Percentiles rank a stretch among this genome's conserved stretches.
Conservation (phyloP, 2,888 invertebrate genomes). For the Orchestes rusci region DNA sequence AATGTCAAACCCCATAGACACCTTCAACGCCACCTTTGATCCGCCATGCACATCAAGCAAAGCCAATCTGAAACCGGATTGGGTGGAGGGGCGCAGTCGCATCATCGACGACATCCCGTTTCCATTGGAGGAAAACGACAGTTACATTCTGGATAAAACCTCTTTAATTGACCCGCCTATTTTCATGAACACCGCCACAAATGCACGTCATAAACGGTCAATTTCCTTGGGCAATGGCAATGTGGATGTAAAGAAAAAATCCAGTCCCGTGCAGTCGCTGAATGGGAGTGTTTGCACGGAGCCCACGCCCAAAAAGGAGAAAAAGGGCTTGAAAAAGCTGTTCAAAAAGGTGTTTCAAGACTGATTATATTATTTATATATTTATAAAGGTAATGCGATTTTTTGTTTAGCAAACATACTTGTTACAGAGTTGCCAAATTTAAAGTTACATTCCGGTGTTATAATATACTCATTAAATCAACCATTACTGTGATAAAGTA, state of each 20-base stretch:
- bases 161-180: conserved; percentile 33
- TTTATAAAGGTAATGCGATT: too few relatives aligned
- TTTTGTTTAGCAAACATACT: conserved; percentile 1
- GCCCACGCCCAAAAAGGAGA: conserved; percentile 47
- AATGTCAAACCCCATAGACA: conserved; percentile 7
- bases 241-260: conserved; percentile 6
- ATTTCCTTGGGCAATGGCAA: conserved; percentile 30
- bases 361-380: too few relatives aligned
- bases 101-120: conserved; percentile 38
- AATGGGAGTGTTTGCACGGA: conserved; percentile 19
- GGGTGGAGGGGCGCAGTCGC: conserved; percentile 29
- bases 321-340: conserved; percentile 67
- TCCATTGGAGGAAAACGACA: conserved; percentile 41
- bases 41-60: conserved; percentile 23
- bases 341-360: conserved; percentile 67
- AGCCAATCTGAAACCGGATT: conserved; percentile 30
- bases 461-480: too few relatives aligned
- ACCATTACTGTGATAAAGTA: too few relatives aligned
- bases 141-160: conserved; percentile 36
- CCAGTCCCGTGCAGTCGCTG: conserved; percentile 11
- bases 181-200: conserved; percentile 45
- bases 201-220: conserved; percentile 34
- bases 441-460: too few relatives aligned
- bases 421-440: too few relatives aligned
- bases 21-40: conserved; percentile 12